These are phyloP conservation scores for Rhabditoides inermis DNA, from an alignment of 2,888 invertebrate species.

Conservation along the genomic window DNA sequence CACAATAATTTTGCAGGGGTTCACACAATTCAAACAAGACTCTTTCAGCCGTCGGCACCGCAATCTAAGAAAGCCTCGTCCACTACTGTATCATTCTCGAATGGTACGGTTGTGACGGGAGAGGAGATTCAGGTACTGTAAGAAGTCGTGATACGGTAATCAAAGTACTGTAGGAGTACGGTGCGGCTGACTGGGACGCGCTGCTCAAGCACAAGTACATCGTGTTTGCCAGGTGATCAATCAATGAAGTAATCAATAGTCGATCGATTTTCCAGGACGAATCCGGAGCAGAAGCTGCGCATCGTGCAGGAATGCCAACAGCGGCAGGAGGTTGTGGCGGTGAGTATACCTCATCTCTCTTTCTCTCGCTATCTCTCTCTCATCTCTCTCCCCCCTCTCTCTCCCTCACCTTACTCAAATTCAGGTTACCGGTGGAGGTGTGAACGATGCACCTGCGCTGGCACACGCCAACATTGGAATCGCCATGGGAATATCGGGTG, in stretches of 20 bases:
- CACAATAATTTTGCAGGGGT: too few species aligned
- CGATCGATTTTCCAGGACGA: conserved; percentile 29
- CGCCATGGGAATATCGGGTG: conserved; percentile 46
- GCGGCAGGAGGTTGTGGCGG: conserved; percentile 41
- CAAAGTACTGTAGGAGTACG: conserved; percentile 6
- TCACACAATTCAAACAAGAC: too few species aligned
- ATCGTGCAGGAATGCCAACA: conserved; percentile 50
- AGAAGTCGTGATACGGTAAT: conserved; percentile 1
- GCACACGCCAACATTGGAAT: conserved; percentile 51
- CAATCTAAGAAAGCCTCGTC: too few species aligned
- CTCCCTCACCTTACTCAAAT: too few species aligned
- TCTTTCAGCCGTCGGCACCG: too few species aligned
- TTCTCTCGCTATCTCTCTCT: too few species aligned
- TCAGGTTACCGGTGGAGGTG: conserved; percentile 48
- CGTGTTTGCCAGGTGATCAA: conserved; percentile 43
- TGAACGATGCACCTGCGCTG: conserved; percentile 48
- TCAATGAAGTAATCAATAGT: not conserved
- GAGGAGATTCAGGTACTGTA: too few species aligned
- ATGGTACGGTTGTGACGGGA: too few species aligned
- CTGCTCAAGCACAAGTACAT: conserved; percentile 45
- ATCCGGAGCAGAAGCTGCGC: conserved; percentile 46
- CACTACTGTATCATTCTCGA: too few species aligned
- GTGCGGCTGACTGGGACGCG: conserved; percentile 37
- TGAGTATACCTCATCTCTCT: too few species aligned
- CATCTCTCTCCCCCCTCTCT: too few species aligned